phyloP scores from a whole-genome alignment of 2,888 invertebrate species.

The Nudaria mundana region DNA sequence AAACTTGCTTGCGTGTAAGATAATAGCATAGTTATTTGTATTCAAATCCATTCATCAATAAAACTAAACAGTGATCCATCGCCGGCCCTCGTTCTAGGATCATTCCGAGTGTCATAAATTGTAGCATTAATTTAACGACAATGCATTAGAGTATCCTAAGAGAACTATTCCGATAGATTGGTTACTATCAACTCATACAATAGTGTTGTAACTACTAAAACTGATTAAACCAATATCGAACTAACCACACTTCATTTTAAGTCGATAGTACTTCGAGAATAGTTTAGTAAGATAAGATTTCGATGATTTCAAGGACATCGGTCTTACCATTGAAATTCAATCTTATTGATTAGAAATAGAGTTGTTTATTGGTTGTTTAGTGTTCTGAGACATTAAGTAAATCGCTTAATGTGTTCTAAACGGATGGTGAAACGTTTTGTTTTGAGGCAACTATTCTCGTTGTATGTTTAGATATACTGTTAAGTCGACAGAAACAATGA shows the following conservation, averaged over 20 bases:
- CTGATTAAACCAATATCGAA: slow-evolving; percentile 19
- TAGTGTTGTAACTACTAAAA: slow-evolving; percentile 36
- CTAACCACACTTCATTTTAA: slow-evolving; percentile 19
- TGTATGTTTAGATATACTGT: slow-evolving; percentile 34
- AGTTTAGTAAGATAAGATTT: slow-evolving; percentile 19
- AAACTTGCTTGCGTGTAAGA: slow-evolving; percentile 22
- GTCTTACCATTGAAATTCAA: slow-evolving; percentile 49
- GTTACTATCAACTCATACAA: slow-evolving; percentile 54
- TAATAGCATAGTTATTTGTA: slow-evolving; percentile 37
- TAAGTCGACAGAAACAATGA: slow-evolving; percentile 14
- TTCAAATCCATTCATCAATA: slow-evolving; percentile 54
- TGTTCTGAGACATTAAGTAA: slow-evolving; percentile 58
- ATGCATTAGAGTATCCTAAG: slow-evolving; percentile 77
- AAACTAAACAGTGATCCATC: slow-evolving; percentile 52
- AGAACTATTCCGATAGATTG: slow-evolving; percentile 83
- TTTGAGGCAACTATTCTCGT: slow-evolving; percentile 39
- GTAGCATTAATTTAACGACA: slow-evolving; percentile 79
- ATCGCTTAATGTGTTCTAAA: slow-evolving; percentile 72
- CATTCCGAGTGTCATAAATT: slow-evolving; percentile 77
- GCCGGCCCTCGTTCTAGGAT: slow-evolving; percentile 47
- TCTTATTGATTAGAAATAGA: slow-evolving; percentile 49
- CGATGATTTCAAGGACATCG: slow-evolving; percentile 30
- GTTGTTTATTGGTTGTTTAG: slow-evolving; percentile 16
- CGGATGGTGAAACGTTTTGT: slow-evolving; percentile 67
- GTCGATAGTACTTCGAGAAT: slow-evolving; percentile 25